A percentile compares a stretch with the other conserved stretches of the same genome.
Conservation (phyloP, 2,888 invertebrate genomes). For the Bugula neritina region DNA sequence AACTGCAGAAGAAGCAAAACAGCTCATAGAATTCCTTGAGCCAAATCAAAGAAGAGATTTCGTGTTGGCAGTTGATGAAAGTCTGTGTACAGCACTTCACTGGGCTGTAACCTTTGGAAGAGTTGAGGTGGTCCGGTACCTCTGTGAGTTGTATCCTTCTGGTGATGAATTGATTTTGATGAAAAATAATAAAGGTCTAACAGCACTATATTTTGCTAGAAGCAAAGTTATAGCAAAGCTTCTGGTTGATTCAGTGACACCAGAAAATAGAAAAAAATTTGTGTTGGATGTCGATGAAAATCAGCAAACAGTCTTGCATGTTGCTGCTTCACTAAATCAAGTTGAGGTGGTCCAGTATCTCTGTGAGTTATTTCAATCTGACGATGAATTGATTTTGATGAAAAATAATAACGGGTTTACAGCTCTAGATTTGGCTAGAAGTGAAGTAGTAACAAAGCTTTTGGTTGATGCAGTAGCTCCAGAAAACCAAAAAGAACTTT, state of each 20-base stretch:
- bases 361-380: background rate
- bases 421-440: background rate
- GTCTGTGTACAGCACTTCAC: background rate
- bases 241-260: background rate
- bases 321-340: background rate
- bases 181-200: background rate
- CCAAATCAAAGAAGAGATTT: background rate
- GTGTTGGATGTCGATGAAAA: background rate
- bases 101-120: background rate
- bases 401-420: background rate
- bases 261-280: background rate
- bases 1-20: background rate
- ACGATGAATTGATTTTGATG: background rate
- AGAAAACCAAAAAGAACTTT: background rate
- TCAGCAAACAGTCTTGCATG: background rate
- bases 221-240: background rate
- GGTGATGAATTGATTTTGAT: background rate
- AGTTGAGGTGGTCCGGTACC: background rate
- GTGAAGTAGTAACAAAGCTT: background rate
- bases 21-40: background rate
- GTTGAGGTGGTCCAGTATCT: background rate
- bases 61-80: background rate
- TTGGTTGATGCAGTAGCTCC: background rate
- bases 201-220: background rate
- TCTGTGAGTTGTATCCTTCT: background rate